Percentiles rank a stretch among this genome's conserved stretches.
These are phyloP conservation scores for Melanotaenia parkinsoni DNA, from an alignment of 2,797 vertebrate genomes.

Conservation along the genomic window DNA sequence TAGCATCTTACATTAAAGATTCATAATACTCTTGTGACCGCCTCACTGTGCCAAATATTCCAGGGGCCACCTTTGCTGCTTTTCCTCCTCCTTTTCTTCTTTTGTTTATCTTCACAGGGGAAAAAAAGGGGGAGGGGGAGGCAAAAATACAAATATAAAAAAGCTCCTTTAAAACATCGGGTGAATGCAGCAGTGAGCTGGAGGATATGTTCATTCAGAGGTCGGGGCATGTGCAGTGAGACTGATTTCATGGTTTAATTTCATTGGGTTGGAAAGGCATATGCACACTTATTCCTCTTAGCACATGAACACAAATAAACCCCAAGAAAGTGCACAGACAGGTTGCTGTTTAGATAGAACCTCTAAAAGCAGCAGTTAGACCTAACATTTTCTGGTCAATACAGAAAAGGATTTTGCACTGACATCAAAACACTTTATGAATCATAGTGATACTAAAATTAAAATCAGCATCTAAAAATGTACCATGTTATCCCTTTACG, in stretches of 20 bases:
- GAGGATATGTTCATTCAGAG: constrained; percentile 56
- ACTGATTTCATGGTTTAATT: constrained; percentile 63
- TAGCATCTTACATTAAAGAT: constrained; percentile 75
- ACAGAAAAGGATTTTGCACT: constrained; percentile 4
- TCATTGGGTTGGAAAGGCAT: constrained; percentile 26
- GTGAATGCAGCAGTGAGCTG: constrained; percentile 20
- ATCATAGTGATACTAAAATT: constrained; percentile 7
- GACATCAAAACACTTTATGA: neutral
- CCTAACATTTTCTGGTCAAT: constrained; percentile 31
- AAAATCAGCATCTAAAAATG: neutral
- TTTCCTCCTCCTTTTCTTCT: constrained; percentile 41
- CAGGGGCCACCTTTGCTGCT: constrained; percentile 48
- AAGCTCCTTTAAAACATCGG: constrained; percentile 40
- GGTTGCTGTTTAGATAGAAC: constrained; percentile 18
- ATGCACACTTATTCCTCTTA: constrained; percentile 3
- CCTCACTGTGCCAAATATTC: constrained; percentile 60
- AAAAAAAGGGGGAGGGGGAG: neutral
- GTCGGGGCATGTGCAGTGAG: constrained; percentile 45
- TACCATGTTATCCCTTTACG: neutral
- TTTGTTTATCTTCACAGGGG: constrained; percentile 44
- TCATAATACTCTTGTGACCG: constrained; percentile 69
- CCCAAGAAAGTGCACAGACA: neutral
- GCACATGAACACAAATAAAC: constrained; percentile 21
- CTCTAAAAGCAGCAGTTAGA: constrained; percentile 25
- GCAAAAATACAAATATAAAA: constrained; percentile 37